phyloP scores from a whole-genome alignment of 2,113 vertebrate species.

The Redunca redunca region DNA sequence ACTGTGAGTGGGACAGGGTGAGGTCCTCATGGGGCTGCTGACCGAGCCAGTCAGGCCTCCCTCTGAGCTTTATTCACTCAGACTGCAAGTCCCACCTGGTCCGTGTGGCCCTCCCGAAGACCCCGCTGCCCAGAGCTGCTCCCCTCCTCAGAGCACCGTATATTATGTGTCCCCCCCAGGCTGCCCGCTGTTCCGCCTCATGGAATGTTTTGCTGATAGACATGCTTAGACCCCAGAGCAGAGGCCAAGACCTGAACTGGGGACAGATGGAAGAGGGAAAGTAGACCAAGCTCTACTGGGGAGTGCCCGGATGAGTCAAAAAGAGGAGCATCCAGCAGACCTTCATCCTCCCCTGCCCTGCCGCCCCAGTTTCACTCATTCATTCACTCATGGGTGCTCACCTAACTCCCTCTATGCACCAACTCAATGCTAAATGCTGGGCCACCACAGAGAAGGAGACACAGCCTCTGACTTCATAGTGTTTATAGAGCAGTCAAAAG shows the following conservation, averaged over 20 bases:
- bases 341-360: background rate
- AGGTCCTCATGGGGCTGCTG: background rate
- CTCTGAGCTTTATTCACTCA: background rate
- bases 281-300: fast-evolving
- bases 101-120: background rate
- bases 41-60: background rate
- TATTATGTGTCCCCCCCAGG: background rate
- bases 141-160: background rate
- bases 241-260: background rate
- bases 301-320: background rate
- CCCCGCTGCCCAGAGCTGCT: background rate
- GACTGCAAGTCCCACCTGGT: too few species aligned
- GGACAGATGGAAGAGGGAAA: background rate
- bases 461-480: background rate
- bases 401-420: fast-evolving
- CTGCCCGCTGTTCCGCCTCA: fast-evolving
- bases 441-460: background rate
- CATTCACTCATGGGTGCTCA: background rate
- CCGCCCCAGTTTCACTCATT: background rate
- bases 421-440: background rate
- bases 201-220: background rate
- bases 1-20: background rate
- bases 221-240: background rate
- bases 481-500: background rate
- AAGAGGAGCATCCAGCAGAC: background rate